Percentiles rank a stretch among this genome's conserved stretches.
Conservation (phyloP, 2,113 vertebrate species). For the Lophius piscatorius region DNA sequence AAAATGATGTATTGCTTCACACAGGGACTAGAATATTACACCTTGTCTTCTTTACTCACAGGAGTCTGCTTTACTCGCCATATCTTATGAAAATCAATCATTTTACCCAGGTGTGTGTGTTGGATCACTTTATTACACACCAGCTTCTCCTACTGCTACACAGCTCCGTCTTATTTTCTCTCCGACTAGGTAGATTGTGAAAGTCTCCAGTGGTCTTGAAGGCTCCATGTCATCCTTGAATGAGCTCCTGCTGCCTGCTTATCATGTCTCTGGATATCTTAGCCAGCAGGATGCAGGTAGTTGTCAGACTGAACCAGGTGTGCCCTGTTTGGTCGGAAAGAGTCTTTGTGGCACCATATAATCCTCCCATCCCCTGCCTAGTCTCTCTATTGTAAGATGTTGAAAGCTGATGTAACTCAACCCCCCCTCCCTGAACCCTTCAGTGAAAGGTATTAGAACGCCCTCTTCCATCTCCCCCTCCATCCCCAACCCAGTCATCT, state of each 20-base stretch:
- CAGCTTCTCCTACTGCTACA: slow-evolving; percentile 10
- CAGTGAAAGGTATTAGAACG: slow-evolving; percentile 43
- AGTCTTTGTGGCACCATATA: slow-evolving; percentile 55
- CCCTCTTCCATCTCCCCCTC: slow-evolving; percentile 29
- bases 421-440: slow-evolving; percentile 26
- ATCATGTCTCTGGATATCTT: neutral
- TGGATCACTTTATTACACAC: slow-evolving; percentile 28
- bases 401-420: slow-evolving; percentile 71
- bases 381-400: slow-evolving; percentile 60
- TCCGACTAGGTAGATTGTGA: slow-evolving; percentile 9
- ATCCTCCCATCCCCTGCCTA: slow-evolving; percentile 39
- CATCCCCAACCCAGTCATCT: slow-evolving; percentile 41
- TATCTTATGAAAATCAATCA: slow-evolving; percentile 37
- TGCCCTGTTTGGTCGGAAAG: too few relatives aligned
- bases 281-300: neutral
- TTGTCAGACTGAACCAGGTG: too few relatives aligned
- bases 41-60: slow-evolving; percentile 40
- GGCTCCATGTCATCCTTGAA: neutral
- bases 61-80: slow-evolving; percentile 35
- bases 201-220: slow-evolving; percentile 9
- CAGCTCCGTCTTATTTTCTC: slow-evolving; percentile 10
- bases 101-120: slow-evolving; percentile 20
- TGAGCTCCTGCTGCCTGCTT: slow-evolving; percentile 1
- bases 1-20: slow-evolving; percentile 46
- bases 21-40: slow-evolving; percentile 38